Percentiles rank a stretch among this genome's conserved stretches.
phyloP scores from a whole-genome alignment of 2,113 vertebrate species.

The Melanerpes aurifrons region DNA sequence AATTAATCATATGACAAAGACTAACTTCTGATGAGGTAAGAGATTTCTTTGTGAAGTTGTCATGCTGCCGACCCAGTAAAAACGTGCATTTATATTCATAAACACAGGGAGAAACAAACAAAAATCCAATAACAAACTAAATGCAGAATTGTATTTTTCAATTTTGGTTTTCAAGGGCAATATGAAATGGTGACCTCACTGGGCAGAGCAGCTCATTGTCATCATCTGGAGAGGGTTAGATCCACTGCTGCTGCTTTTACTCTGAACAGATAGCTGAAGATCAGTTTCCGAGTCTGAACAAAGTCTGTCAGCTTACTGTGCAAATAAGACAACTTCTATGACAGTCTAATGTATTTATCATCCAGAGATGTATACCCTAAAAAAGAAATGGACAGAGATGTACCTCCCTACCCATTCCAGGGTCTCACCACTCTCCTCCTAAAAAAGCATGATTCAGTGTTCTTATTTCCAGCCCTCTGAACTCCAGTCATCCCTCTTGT shows the following conservation, averaged over 20 bases:
- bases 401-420: too few relatives aligned
- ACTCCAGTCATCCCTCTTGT: too few relatives aligned
- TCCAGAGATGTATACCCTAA: too few relatives aligned
- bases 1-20: conserved; percentile 10
- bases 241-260: conserved; percentile 12
- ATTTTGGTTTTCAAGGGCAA: background rate
- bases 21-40: conserved; percentile 6
- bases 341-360: background rate
- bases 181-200: background rate
- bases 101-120: background rate
- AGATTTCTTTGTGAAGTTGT: background rate
- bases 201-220: background rate
- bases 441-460: background rate
- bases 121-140: background rate
- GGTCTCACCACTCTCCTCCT: too few relatives aligned
- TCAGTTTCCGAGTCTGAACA: background rate
- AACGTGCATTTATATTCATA: background rate
- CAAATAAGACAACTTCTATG: background rate
- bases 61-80: background rate
- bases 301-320: conserved; percentile 16
- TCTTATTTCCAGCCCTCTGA: too few relatives aligned
- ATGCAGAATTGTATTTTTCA: background rate
- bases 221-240: background rate
- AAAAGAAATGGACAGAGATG: background rate
- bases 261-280: conserved; percentile 12